Evolutionary conservation across 37 sponge, comb jelly and placozoan genomes (phyloP).

Genomic region (Oscarella lobularis): DNA sequence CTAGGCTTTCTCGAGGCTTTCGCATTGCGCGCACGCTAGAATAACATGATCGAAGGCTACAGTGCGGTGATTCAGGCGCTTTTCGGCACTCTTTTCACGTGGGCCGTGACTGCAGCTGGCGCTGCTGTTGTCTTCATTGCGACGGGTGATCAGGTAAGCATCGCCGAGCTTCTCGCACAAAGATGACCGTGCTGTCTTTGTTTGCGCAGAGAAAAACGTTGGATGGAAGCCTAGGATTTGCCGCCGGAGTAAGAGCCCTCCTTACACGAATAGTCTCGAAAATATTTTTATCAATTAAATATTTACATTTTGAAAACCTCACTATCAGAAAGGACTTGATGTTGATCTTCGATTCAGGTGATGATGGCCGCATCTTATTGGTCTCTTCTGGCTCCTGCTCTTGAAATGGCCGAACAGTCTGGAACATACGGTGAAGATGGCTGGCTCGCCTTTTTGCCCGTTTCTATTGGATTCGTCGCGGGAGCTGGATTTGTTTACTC

Average conservation of each 20-base stretch:
- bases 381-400: conserved; percentile 88
- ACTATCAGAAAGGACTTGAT: not conserved
- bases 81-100: conserved; percentile 80
- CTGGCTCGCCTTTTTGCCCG: conserved; percentile 44
- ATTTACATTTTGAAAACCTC: not conserved
- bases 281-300: not conserved
- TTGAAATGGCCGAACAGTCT: conserved; percentile 66
- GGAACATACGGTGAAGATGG: conserved; percentile 49
- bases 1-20: too few relatives aligned
- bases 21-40: too few relatives aligned
- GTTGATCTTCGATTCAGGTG: conserved; percentile 59
- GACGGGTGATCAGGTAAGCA: conserved; percentile 45
- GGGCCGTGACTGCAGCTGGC: conserved; percentile 92
- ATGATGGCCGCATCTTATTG: conserved; percentile 97
- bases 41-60: conserved; percentile 17
- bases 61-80: conserved; percentile 48
- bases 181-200: not conserved
- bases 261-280: not conserved
- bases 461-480: conserved; percentile 59
- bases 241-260: conserved; percentile 66
- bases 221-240: conserved; percentile 84
- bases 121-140: conserved; percentile 75
- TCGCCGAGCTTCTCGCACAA: too few relatives aligned
- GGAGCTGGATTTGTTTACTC: conserved; percentile 79
- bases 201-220: conserved; percentile 44